phyloP scores from a whole-genome alignment of 1,140 invertebrate species.

The Heterodera carotae region DNA sequence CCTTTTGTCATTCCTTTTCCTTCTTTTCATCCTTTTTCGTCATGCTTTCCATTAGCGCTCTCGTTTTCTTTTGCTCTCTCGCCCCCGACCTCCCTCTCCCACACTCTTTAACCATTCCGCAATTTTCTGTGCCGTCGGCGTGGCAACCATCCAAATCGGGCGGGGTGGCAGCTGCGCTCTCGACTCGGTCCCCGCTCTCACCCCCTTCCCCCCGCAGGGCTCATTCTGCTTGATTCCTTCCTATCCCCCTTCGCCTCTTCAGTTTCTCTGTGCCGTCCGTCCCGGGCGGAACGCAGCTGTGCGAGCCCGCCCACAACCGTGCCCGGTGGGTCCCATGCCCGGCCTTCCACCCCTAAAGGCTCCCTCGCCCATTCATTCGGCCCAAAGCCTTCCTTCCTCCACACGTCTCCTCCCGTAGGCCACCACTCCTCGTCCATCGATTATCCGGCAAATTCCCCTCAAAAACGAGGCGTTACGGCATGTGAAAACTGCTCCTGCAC shows the following conservation, averaged over 20 bases:
- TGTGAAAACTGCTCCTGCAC: neutral
- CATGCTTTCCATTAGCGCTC: neutral
- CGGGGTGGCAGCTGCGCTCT: constrained; percentile 19
- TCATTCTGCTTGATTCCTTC: neutral
- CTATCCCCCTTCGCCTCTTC: neutral
- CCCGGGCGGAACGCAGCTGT: neutral
- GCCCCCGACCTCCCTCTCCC: neutral
- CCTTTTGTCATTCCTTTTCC: neutral
- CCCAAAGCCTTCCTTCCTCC: neutral
- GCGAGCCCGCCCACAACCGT: neutral
- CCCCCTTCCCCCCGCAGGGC: too few relatives aligned
- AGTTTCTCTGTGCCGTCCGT: neutral
- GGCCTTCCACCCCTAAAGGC: neutral
- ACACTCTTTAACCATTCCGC: neutral
- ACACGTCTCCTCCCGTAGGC: neutral
- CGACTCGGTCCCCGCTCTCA: neutral
- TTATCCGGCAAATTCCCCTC: neutral
- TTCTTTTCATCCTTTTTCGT: neutral
- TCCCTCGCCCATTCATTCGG: neutral
- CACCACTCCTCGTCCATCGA: neutral
- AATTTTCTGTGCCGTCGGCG: constrained; percentile 3
- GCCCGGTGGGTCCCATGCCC: neutral
- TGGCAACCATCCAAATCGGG: constrained; percentile 5
- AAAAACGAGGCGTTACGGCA: neutral
- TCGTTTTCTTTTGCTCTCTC: neutral